Base-by-base conservation (phyloP, 2,888 invertebrate species). In the Mamestra brassicae region DNA sequence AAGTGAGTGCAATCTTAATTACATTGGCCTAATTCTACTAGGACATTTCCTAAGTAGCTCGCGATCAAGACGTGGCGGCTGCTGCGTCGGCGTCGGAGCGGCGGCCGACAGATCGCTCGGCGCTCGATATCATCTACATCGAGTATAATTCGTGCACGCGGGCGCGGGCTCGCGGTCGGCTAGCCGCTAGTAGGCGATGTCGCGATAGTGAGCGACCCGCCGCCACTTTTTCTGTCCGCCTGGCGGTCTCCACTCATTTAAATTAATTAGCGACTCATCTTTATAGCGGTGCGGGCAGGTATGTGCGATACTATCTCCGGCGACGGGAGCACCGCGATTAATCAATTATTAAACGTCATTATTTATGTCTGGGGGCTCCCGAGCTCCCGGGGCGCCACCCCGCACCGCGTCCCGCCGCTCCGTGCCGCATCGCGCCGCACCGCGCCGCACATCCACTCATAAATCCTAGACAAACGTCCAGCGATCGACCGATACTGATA, bases 261-360 rank as follows among this genome's bases (percentile, higher is more conserved):
- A 94, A 95, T 95, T 93, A 94, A 95, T 95, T 93, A 95, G 94
- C 93, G 91, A 92, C 88, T 92, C 91, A 93, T 91, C 91, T 90
- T 83, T 88, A 85, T 87, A 84, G 88, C 88, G 88, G 85, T 88
- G 80, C 86, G 80, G 83, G 79, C 81, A 82, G 85, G 87, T 76
- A 83, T 84, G 87, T 80, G 87, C 87, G 86, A 83, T 88, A 85
- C 80, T 78, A 88, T 86, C 87, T 75, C 80, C 78, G 82, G 78
- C 84, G 86, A 84, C 89, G 87, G 89, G 89, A 88, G 90, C 90
- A 74, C 87, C 83, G 85, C 87, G 89, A 95, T 95, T 94, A 93
- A 95, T 95, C 95, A 95, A 94, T 94, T 93, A 95, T 93, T 92
- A 93, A 92, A 94, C 93, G 94, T 95, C 94, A 94, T 95, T 94